Percentiles rank a stretch among this genome's conserved stretches.
Conservation (phyloP, 2,113 vertebrate genomes). For the Carettochelys insculpta region DNA sequence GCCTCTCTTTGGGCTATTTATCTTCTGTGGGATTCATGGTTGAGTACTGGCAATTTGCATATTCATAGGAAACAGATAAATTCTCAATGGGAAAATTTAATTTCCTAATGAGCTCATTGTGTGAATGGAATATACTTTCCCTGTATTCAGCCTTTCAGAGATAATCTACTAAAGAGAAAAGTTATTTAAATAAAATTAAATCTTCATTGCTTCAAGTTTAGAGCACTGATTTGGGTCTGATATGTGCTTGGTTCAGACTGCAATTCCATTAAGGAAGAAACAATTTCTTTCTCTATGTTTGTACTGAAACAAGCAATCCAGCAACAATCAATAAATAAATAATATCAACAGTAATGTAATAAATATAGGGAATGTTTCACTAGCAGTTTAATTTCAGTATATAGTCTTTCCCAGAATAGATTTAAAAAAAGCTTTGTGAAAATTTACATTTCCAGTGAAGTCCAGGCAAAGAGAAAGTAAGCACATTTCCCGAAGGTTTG, state of each 20-base stretch:
- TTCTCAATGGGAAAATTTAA: background rate
- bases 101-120: background rate
- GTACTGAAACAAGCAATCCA: background rate
- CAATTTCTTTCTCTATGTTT: background rate
- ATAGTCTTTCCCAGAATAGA: background rate
- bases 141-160: background rate
- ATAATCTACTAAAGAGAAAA: slow-evolving; percentile 11
- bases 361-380: background rate
- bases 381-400: slow-evolving; percentile 6
- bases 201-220: background rate
- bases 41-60: background rate
- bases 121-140: background rate
- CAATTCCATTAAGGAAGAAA: background rate
- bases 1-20: background rate
- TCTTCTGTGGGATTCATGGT: background rate
- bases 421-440: background rate
- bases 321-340: background rate
- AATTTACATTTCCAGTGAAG: background rate
- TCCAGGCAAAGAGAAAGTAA: background rate
- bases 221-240: background rate
- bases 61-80: background rate
- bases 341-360: background rate
- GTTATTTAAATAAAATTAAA: background rate
- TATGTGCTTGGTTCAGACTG: background rate
- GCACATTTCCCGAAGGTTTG: background rate